Evolutionary conservation across 1,140 invertebrate species (phyloP).

Genomic region (Neodiprion virginianus): DNA sequence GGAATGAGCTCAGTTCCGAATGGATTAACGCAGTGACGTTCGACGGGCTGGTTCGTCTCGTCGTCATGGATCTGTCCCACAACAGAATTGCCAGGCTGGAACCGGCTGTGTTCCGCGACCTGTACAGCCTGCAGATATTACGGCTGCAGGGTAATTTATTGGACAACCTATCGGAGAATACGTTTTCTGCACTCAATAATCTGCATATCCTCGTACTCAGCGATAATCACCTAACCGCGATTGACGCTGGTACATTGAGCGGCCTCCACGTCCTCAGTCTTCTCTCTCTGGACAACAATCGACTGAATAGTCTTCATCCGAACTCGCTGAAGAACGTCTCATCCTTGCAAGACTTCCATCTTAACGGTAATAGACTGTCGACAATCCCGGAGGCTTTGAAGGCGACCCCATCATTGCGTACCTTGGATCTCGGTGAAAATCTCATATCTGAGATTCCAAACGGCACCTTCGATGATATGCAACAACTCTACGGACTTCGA

Average conservation of each 20-base stretch:
- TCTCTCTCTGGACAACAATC: constrained; percentile 85
- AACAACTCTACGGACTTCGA: constrained; percentile 80
- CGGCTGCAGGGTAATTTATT: constrained; percentile 85
- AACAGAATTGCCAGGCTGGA: constrained; percentile 83
- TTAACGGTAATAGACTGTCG: constrained; percentile 86
- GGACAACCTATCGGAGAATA: constrained; percentile 80
- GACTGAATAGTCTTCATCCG: constrained; percentile 77
- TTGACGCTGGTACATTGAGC: constrained; percentile 80
- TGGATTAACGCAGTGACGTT: constrained; percentile 91
- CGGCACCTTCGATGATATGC: constrained; percentile 80
- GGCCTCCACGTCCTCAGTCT: constrained; percentile 79
- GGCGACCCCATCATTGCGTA: constrained; percentile 81
- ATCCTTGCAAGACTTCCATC: constrained; percentile 84
- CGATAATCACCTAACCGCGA: constrained; percentile 80
- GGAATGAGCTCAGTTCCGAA: constrained; percentile 84
- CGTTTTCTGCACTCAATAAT: constrained; percentile 81
- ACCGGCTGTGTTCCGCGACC: constrained; percentile 78
- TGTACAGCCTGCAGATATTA: constrained; percentile 82
- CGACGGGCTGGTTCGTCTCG: constrained; percentile 78
- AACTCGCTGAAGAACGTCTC: constrained; percentile 85
- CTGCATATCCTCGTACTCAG: constrained; percentile 86
- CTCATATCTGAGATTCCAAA: constrained; percentile 83
- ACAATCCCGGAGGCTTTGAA: constrained; percentile 84
- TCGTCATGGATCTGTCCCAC: constrained; percentile 81
- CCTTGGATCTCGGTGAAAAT: constrained; percentile 89